These are phyloP conservation scores for Sciurus carolinensis DNA, from an alignment of 2,797 vertebrate species.

Conservation along the genomic window DNA sequence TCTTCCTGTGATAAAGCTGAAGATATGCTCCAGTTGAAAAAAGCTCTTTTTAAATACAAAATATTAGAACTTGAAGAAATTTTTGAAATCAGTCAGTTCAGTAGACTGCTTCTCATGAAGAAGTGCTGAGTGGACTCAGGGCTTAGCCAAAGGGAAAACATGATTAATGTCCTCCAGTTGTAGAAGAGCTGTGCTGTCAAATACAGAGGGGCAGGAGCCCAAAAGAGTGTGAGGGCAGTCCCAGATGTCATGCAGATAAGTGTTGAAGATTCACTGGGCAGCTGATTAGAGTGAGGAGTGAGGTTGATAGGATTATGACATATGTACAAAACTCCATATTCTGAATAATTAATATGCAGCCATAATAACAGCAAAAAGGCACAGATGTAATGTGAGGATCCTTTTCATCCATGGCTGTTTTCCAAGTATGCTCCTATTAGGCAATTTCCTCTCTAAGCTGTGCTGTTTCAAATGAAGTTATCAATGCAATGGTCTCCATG, in stretches of 20 bases:
- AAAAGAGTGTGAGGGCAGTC: not conserved
- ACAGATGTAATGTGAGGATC: not conserved
- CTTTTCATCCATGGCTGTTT: not conserved
- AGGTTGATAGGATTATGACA: too few species aligned
- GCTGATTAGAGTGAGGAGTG: not conserved
- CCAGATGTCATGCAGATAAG: not conserved
- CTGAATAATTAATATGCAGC: too few species aligned
- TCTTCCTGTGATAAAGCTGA: not conserved
- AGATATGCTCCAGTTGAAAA: not conserved
- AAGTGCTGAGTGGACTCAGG: rapidly evolving
- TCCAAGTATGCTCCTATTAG: not conserved
- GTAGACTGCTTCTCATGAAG: not conserved
- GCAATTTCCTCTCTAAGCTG: not conserved
- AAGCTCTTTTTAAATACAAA: not conserved
- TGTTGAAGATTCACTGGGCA: not conserved
- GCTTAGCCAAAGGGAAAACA: too few species aligned
- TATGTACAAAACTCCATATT: too few species aligned
- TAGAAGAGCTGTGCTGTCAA: not conserved
- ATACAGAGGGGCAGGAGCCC: rapidly evolving
- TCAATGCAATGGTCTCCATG: not conserved
- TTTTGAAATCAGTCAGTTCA: not conserved
- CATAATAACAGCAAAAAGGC: too few species aligned
- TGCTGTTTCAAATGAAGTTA: not conserved
- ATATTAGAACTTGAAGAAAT: not conserved
- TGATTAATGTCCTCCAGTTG: not conserved